Base-by-base conservation (phyloP, 1,140 invertebrate genomes). In the Trichogramma pretiosum region DNA sequence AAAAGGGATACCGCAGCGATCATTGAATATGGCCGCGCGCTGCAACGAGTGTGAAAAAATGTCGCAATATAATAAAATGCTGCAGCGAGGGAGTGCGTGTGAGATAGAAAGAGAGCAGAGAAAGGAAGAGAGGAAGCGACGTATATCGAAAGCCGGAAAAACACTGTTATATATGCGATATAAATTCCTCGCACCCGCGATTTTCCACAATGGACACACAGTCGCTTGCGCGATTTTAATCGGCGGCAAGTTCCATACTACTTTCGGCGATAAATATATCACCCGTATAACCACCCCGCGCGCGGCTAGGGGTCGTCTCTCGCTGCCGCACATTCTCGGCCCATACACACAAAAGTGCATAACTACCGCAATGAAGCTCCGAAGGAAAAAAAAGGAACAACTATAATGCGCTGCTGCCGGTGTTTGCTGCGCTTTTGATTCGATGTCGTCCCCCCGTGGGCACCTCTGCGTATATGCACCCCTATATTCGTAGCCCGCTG, bases 191-290 rank as follows among this genome's bases (percentile, higher is more conserved):
- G n/a, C n/a, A n/a, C n/a, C n/a, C n/a, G 38, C 49, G 30, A 46
- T 42, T 51, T 51, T 51, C 42, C 49, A 46, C 49, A 51, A 51
- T 51, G 24, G 49, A n/a, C n/a, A n/a, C n/a, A n/a, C n/a, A n/a
- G n/a, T n/a, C n/a, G n/a, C n/a, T n/a, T n/a, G n/a, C n/a, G 34
- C 36, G 32, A 44, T 18, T 44, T 22, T 36, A 48, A 36, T 39
- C 38, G 13, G 1, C n/a, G 8, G n/a, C n/a, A n/a, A n/a, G n/a
- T n/a, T 16, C 33, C 5, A 16, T 38, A 5, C 9, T 33, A 19
- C 24, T 50, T 45, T 50, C 42, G 42, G 48, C 35, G 46, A 50
- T 50, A 50, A 50, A 50, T 50, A 44, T 50, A 40, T 46, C 42
- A 43, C 19, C 48, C 19, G n/a, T n/a, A n/a, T n/a, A n/a, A 22